phyloP scores from a whole-genome alignment of 2,113 vertebrate genomes.

The Gnathonemus echidnorhynchus region DNA sequence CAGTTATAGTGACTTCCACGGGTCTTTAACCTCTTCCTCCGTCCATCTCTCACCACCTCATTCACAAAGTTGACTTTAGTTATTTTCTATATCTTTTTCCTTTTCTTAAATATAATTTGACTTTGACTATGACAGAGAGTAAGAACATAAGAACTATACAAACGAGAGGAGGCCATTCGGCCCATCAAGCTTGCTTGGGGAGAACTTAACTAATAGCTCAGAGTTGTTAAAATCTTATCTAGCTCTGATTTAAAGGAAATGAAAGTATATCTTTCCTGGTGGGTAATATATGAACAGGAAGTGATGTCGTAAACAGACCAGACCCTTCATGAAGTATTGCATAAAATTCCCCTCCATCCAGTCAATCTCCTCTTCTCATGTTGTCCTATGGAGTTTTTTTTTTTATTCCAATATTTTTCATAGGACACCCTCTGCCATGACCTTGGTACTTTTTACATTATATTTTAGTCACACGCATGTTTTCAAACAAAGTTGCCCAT shows the following conservation, averaged over 20 bases:
- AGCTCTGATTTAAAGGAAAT: too few relatives aligned
- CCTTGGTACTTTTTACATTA: not conserved
- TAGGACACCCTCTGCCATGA: not conserved
- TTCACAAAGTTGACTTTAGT: not conserved
- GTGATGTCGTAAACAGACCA: not conserved
- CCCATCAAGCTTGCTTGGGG: too few relatives aligned
- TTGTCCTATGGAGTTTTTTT: not conserved
- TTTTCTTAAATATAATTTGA: not conserved
- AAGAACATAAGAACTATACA: too few relatives aligned
- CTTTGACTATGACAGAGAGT: not conserved
- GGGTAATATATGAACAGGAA: slow-evolving; percentile 14
- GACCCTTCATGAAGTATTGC: slow-evolving; percentile 10
- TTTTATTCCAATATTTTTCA: not conserved
- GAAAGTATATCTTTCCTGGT: not conserved
- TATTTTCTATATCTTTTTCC: slow-evolving; percentile 11
- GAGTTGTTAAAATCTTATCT: too few relatives aligned
- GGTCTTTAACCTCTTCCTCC: not conserved
- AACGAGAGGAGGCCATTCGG: too few relatives aligned
- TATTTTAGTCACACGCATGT: not conserved
- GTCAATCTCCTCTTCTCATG: not conserved
- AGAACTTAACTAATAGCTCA: too few relatives aligned
- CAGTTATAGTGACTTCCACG: not conserved
- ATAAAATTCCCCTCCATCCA: not conserved
- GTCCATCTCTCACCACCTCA: not conserved
- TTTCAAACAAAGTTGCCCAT: not conserved